Conservation (phyloP, 2,113 vertebrate species). For the Callipepla squamata region DNA sequence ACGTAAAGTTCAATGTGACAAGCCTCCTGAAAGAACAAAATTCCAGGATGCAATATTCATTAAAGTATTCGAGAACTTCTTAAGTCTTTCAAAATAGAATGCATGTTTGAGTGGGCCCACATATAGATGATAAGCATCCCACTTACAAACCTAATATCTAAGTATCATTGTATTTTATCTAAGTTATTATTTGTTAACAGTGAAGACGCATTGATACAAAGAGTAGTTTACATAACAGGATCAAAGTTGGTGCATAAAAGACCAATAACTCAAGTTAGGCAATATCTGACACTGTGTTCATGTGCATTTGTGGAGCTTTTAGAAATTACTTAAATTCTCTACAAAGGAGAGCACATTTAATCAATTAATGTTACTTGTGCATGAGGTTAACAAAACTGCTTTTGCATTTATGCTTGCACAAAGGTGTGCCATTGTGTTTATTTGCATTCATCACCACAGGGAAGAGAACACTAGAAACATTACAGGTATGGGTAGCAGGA, state of each 20-base stretch:
- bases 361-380: neutral
- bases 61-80: neutral
- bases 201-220: neutral
- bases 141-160: neutral
- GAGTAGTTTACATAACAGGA: neutral
- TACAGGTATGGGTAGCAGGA: neutral
- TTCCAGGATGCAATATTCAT: neutral
- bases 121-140: neutral
- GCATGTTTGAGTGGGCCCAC: neutral
- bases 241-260: neutral
- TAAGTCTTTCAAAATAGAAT: neutral
- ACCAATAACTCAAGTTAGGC: conserved; percentile 5
- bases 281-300: neutral
- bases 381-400: neutral
- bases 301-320: neutral
- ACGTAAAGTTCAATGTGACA: neutral
- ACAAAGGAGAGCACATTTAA: neutral
- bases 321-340: neutral
- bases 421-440: neutral
- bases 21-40: neutral
- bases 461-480: neutral
- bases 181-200: neutral
- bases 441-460: neutral
- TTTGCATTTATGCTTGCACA: neutral
- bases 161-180: neutral